Evolutionary conservation across 2,797 vertebrate genomes (phyloP).

Genomic region (Odontamblyopus lacepedii): DNA sequence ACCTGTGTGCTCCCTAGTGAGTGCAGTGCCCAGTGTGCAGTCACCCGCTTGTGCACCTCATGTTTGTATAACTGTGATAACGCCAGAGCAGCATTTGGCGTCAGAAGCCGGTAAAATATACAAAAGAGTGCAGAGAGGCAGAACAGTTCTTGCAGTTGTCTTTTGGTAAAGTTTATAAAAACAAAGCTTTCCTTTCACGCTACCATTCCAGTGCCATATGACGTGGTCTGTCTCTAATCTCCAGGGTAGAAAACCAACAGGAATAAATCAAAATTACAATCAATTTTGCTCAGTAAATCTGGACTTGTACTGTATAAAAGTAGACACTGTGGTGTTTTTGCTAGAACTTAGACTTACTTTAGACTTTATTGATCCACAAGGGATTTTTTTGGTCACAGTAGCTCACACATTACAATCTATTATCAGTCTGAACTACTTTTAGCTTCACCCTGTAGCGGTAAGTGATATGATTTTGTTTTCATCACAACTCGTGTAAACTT

Average conservation of each 20-base stretch:
- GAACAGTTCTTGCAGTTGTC: neutral
- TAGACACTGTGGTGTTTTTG: neutral
- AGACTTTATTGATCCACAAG: too few species aligned
- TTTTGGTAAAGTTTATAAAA: constrained; percentile 1
- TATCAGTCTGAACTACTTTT: too few species aligned
- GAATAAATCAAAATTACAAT: neutral
- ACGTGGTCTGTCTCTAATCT: neutral
- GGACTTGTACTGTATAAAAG: neutral
- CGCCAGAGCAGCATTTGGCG: neutral
- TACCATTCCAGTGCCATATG: neutral
- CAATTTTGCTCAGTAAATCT: neutral
- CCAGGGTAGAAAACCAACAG: neutral
- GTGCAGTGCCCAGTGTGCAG: constrained; percentile 24
- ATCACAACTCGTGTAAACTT: too few species aligned
- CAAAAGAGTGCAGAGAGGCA: neutral
- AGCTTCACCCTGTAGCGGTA: too few species aligned
- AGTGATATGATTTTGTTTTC: too few species aligned
- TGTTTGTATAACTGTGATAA: neutral
- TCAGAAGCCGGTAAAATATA: neutral
- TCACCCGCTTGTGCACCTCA: constrained; percentile 27
- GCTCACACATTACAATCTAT: too few species aligned
- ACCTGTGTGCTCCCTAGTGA: constrained; percentile 34
- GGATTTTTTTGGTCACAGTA: too few species aligned
- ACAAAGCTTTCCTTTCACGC: constrained; percentile 1
- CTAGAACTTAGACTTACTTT: neutral